phyloP scores from a whole-genome alignment of 30 jellyfish, hydroid and myxozoan species.

The Aurelia sp. region DNA sequence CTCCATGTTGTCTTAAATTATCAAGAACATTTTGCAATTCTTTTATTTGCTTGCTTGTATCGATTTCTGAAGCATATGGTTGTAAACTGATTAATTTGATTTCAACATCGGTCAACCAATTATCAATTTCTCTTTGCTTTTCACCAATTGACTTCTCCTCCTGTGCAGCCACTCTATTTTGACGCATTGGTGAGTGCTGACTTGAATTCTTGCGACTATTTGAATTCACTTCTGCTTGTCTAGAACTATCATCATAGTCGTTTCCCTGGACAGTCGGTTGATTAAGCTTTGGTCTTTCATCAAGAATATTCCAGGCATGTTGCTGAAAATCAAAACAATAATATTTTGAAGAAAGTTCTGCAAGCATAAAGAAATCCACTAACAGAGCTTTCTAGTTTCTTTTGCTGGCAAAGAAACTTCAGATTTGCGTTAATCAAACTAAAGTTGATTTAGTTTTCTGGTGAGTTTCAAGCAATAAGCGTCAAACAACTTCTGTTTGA shows the following conservation, averaged over 20 bases:
- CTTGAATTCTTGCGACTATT: too few relatives aligned
- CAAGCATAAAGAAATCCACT: too few relatives aligned
- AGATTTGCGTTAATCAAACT: too few relatives aligned
- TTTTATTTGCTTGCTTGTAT: conserved; percentile 40
- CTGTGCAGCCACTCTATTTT: too few relatives aligned
- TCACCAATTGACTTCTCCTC: background rate
- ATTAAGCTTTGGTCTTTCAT: background rate
- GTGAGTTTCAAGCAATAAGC: too few relatives aligned
- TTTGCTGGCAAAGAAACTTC: too few relatives aligned
- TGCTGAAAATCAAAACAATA: background rate
- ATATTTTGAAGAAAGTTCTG: background rate
- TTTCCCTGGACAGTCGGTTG: background rate
- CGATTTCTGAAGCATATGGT: conserved; percentile 78
- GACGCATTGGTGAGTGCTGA: too few relatives aligned
- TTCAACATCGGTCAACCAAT: conserved; percentile 87
- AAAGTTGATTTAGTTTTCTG: too few relatives aligned
- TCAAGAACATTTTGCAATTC: conserved; percentile 40
- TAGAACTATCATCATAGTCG: too few relatives aligned
- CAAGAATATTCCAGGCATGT: background rate
- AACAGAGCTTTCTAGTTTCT: too few relatives aligned
- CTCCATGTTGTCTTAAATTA: conserved; percentile 19
- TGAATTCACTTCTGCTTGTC: too few relatives aligned
- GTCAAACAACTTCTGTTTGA: too few relatives aligned
- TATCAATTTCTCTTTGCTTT: conserved; percentile 69
- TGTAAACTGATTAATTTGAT: conserved; percentile 73